Evolutionary conservation across 2,888 invertebrate species (phyloP), one percentile per base, ranked within the genome.

Genomic region (Cephus nigrinus): DNA sequence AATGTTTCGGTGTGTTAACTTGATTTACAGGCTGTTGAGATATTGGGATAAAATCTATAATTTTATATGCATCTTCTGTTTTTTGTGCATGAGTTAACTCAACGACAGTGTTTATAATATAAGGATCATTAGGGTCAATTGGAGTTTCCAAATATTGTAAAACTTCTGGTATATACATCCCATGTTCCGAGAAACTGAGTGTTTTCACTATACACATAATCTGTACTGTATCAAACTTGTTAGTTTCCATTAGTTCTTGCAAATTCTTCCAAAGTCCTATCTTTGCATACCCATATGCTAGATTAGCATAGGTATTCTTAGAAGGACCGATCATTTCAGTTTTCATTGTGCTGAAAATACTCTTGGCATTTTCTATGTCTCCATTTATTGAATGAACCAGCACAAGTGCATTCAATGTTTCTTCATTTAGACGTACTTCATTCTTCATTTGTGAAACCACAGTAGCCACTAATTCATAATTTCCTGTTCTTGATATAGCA

Each of bases 361-460:
- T 90, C 83, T 93, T 89, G 3, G 93, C 93, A 36, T 92, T 93
- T 1, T 91, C 77, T 1, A 93, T 76, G 80, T 93, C 92, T 0
- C 89, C 90, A 74, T 82, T 87, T 1, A 86, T 86, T 0, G 88
- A 88, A 88, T 95, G 93, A 15, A 93, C 94, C 77, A 94, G 87
- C 12, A 95, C 93, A 0, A 96, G 91, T 0, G 93, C 92, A 84
- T 94, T 94, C 76, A 95, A 95, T 32, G 94, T 91, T 78, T 90
- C 91, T 84, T 94, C 94, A n/a, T 93, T 93, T 0, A 94, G 90
- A 73, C 93, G 88, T 1, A 91, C 91, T 31, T 91, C 90, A 0
- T 92, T 85, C 1, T 92, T 94, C 94, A 95, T 95, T 74, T 93
- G 93, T 2, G 93, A 91, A 77, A 96, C 91, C 11, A 95, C 91